phyloP scores from a whole-genome alignment of 92 coral and sea anemone genomes.

The Phenganax subtilis region DNA sequence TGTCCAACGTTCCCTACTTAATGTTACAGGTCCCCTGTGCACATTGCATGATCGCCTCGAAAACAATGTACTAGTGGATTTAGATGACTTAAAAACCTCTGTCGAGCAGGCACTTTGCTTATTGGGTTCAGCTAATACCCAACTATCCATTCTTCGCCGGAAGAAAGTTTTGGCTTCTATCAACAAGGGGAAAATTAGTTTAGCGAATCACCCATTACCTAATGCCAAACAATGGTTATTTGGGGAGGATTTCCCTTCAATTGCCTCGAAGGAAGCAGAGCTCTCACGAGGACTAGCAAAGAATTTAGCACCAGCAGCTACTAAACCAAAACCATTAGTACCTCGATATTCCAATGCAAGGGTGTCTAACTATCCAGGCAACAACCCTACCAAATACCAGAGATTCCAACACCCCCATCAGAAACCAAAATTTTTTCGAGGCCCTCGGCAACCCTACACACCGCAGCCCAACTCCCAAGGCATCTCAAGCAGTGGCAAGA shows the following conservation, averaged over 20 bases:
- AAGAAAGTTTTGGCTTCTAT: conserved; percentile 47
- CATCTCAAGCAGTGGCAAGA: conserved; percentile 34
- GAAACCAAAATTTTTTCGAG: neutral
- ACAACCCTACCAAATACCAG: conserved; percentile 1
- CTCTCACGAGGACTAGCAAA: conserved; percentile 48
- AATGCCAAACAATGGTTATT: conserved; percentile 42
- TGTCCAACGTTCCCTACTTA: conserved; percentile 50
- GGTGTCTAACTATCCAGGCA: neutral
- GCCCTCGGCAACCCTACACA: conserved; percentile 26
- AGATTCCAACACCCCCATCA: neutral
- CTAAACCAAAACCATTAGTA: conserved; percentile 6
- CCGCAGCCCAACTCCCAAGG: conserved; percentile 45
- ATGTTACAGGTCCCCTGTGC: conserved; percentile 44
- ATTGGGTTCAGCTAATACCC: conserved; percentile 41
- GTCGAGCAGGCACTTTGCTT: conserved; percentile 45
- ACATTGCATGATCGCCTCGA: conserved; percentile 39
- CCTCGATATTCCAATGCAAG: neutral
- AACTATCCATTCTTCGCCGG: conserved; percentile 40
- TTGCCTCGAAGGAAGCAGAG: conserved; percentile 51
- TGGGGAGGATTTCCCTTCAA: conserved; percentile 38
- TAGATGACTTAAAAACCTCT: neutral
- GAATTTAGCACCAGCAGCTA: conserved; percentile 30
- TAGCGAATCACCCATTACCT: conserved; percentile 40
- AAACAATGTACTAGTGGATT: neutral
- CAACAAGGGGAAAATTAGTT: conserved; percentile 28